Evolutionary conservation across 2,888 invertebrate genomes (phyloP).

Genomic region (Dendrolimus pini): DNA sequence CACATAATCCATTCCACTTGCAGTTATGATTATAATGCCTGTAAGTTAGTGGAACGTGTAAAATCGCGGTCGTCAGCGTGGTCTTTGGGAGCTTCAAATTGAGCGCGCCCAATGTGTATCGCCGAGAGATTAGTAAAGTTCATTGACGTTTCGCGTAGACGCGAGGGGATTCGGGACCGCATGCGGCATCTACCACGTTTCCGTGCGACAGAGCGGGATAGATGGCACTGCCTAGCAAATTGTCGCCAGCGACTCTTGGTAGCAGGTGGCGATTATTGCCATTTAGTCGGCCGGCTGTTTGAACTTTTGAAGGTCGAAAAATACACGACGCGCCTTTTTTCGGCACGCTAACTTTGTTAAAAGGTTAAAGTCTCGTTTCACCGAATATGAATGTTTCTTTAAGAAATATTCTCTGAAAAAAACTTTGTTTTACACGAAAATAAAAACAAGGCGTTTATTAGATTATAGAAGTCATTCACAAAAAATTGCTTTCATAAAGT

Average conservation of each 20-base stretch:
- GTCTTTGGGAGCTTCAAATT: too few relatives aligned
- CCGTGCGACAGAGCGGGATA: slow-evolving; percentile 29
- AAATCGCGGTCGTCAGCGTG: too few relatives aligned
- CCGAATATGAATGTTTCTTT: too few relatives aligned
- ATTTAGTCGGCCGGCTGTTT: slow-evolving; percentile 51
- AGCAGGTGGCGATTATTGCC: slow-evolving; percentile 66
- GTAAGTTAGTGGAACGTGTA: too few relatives aligned
- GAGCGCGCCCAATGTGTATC: slow-evolving; percentile 29
- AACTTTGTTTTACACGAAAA: too few relatives aligned
- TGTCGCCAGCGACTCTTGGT: slow-evolving; percentile 54
- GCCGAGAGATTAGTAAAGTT: slow-evolving; percentile 57
- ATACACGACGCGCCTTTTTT: slow-evolving; percentile 28
- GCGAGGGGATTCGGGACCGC: slow-evolving; percentile 37
- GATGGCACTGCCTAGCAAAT: slow-evolving; percentile 39
- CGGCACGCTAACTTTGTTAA: background rate
- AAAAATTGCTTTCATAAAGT: background rate
- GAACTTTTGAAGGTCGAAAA: slow-evolving; percentile 73
- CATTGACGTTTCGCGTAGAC: slow-evolving; percentile 65
- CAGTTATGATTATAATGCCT: too few relatives aligned
- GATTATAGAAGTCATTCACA: background rate
- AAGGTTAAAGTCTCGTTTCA: background rate
- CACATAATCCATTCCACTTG: too few relatives aligned
- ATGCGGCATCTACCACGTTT: slow-evolving; percentile 22
- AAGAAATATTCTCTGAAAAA: too few relatives aligned
- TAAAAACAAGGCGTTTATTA: too few relatives aligned